Conservation (phyloP, 2,113 vertebrate species). For the Speoplatyrhinus poulsoni region DNA sequence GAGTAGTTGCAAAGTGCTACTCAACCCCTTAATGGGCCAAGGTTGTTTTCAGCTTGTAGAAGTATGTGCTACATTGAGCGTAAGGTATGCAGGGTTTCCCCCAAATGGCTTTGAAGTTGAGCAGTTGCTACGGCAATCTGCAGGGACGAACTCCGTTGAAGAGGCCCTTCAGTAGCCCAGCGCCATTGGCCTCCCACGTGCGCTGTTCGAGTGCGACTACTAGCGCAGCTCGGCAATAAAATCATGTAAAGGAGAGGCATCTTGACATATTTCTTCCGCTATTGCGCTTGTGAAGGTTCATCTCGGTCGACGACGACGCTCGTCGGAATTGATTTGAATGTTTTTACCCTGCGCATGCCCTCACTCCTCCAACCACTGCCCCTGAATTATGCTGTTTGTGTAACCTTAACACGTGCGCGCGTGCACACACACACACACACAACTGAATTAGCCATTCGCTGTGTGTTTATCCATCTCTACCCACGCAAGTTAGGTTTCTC, state of each 20-base stretch:
- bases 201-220: not conserved
- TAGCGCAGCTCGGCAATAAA: conserved; percentile 52
- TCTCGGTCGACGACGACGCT: conserved; percentile 34
- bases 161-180: conserved; percentile 49
- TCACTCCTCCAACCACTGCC: conserved; percentile 30
- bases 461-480: no score
- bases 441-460: no score
- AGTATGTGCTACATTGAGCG: conserved; percentile 26
- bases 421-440: not conserved
- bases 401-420: conserved; percentile 47
- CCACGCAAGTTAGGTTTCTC: no score
- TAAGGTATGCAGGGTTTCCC: conserved; percentile 48
- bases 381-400: conserved; percentile 49
- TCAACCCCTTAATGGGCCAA: conserved; percentile 67
- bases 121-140: conserved; percentile 67
- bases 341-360: conserved; percentile 29
- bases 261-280: conserved; percentile 52
- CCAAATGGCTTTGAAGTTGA: conserved; percentile 64
- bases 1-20: conserved; percentile 70
- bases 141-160: conserved; percentile 51
- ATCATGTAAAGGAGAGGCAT: conserved; percentile 54
- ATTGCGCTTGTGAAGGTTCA: conserved; percentile 38
- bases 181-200: conserved; percentile 26
- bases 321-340: conserved; percentile 50
- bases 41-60: conserved; percentile 53